Base-by-base conservation (phyloP, 2,797 vertebrate genomes). In the Numenius phaeopus region DNA sequence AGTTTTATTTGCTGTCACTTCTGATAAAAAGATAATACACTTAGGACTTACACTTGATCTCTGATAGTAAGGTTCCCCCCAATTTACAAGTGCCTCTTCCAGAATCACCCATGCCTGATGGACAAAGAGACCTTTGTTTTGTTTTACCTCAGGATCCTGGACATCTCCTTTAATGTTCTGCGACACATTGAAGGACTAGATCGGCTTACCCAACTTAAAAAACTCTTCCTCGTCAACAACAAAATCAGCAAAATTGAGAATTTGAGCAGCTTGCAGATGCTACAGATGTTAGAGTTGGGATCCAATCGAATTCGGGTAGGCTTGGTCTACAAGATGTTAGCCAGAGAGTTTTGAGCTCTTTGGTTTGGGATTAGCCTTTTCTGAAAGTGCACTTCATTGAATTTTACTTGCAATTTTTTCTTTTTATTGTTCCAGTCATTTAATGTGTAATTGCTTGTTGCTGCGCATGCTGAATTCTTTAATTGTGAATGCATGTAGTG, bases 171-270 rank as follows among this genome's bases (percentile, higher is more conserved):
- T 94, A 99, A 99, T 59, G 82, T 99, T 58, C 96, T 99, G 97
- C 98, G 99, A 82, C 99, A 98, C 94, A 98, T 99, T 52, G 99
- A 99, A 96, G 99, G 99, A 69, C 97, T 99, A 83, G 99, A 99
- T 94, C 98, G 97, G 46, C 96, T 99, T 89, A 99, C 98, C 49
- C 98, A 72, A 20, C 94, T 99, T 55, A 99, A 99, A 96, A 99
- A 99, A 84, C 99, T 99, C 93, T 99, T 99, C 97, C 97, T 99
- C 93, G 99, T 99, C 96, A 99, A 99, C 98, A 99, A 99, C 95
- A 99, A 99, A 98, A 99, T 99, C 86, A 92, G 93, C 90, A 98
- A 98, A 97, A 99, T 99, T 70, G 98, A 99, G 96, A 99, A 99
- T 94, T 40, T 99, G 83, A 99, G 99, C 83, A 98, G 97, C 93